Evolutionary conservation across 2,113 vertebrate genomes (phyloP).

Genomic region (Indicator indicator): DNA sequence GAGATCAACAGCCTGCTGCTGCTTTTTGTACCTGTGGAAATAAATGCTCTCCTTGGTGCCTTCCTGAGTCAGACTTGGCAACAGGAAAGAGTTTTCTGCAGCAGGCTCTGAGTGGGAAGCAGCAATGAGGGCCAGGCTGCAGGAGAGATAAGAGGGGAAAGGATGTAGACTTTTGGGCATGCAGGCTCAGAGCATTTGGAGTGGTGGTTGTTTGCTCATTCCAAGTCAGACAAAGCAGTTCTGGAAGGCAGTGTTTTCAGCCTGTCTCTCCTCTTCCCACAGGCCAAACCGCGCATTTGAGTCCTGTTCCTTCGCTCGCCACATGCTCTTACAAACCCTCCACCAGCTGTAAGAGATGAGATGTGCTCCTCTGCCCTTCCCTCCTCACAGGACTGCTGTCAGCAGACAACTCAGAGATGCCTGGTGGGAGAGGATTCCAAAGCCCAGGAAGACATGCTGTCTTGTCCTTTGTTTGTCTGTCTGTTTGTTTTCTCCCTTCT

Average conservation of each 20-base stretch:
- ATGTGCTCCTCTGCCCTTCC: not conserved
- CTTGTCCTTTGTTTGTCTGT: not conserved
- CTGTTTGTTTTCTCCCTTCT: too few relatives aligned
- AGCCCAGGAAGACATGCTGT: not conserved
- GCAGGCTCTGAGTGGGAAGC: not conserved
- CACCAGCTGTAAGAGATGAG: constrained; percentile 72
- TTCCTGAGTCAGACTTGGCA: not conserved
- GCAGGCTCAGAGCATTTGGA: not conserved
- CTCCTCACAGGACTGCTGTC: not conserved
- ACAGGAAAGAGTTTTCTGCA: not conserved
- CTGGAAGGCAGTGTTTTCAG: not conserved
- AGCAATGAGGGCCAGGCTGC: not conserved
- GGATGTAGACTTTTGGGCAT: not conserved
- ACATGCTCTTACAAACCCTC: constrained; percentile 85
- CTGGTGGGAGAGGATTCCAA: not conserved
- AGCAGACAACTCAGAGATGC: not conserved
- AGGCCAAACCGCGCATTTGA: constrained; percentile 89
- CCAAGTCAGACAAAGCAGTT: not conserved
- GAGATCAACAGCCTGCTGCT: not conserved
- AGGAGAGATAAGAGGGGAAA: not conserved
- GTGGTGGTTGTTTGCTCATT: not conserved
- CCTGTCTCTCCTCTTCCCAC: constrained; percentile 12
- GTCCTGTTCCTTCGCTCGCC: constrained; percentile 83
- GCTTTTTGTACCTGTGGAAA: not conserved
- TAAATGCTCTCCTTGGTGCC: not conserved